Conservation (phyloP, 2,888 invertebrate species). For the Drosophila eohydei region DNA sequence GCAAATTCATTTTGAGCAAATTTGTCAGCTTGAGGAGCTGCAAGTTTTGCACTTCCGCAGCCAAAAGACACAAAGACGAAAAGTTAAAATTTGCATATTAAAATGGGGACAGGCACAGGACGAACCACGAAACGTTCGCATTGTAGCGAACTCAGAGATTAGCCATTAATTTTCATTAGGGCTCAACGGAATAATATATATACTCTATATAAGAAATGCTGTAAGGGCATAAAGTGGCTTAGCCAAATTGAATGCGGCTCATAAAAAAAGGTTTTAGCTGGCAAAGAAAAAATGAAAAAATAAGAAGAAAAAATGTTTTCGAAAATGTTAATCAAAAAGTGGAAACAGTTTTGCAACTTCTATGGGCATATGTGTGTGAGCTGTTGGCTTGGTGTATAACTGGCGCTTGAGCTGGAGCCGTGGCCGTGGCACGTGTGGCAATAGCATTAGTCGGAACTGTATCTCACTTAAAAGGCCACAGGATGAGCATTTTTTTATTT, state of each 20-base stretch:
- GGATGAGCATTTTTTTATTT: conserved; percentile 66
- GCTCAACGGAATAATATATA: conserved; percentile 5
- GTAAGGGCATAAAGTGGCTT: conserved; percentile 13
- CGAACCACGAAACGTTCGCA: background rate
- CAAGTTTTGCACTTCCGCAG: conserved; percentile 34
- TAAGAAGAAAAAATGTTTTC: background rate
- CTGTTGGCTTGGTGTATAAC: background rate
- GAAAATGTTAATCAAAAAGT: conserved; percentile 36
- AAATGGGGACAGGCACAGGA: background rate
- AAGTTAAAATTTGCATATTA: conserved; percentile 57
- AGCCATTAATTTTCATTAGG: conserved; percentile 65
- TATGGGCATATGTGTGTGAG: background rate
- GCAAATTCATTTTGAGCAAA: conserved; percentile 28
- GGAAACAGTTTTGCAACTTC: conserved; percentile 8
- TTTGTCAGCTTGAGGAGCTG: conserved; percentile 23
- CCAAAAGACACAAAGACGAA: background rate
- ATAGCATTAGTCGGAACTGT: conserved; percentile 76
- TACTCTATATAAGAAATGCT: background rate
- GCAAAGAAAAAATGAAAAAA: background rate
- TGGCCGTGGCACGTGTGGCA: conserved; percentile 56
- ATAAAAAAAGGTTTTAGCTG: conserved; percentile 24
- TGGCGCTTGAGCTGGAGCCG: background rate
- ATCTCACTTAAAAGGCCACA: conserved; percentile 70
- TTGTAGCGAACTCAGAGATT: conserved; percentile 30
- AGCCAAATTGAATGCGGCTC: conserved; percentile 35